phyloP scores from a whole-genome alignment of 2,888 invertebrate species.

The Dicycla oo region DNA sequence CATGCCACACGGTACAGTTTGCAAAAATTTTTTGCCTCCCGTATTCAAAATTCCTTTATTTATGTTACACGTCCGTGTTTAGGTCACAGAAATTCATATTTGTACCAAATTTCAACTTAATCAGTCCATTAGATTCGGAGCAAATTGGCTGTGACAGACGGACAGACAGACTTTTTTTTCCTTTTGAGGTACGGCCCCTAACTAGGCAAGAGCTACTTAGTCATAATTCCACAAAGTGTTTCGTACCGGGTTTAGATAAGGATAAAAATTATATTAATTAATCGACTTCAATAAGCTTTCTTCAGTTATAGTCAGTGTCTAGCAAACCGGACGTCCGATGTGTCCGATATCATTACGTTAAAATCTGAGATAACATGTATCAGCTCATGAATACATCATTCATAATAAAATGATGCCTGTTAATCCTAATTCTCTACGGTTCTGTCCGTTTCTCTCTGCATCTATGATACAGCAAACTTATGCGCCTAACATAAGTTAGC shows the following conservation, averaged over 20 bases:
- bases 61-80: no score
- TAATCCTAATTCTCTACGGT: no score
- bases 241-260: neutral
- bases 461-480: neutral
- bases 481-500: neutral
- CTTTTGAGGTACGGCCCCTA: no score
- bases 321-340: neutral
- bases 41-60: no score
- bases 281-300: neutral
- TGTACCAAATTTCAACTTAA: no score
- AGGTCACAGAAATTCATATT: no score
- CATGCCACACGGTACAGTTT: no score
- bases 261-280: neutral
- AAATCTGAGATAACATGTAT: neutral
- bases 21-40: no score
- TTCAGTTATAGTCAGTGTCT: neutral
- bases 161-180: no score
- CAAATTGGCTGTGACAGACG: no score
- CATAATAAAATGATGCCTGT: neutral
- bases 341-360: neutral
- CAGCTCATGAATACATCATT: neutral
- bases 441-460: neutral
- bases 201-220: neutral
- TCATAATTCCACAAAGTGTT: neutral
- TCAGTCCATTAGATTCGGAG: no score